Evolutionary conservation across 2,113 vertebrate species (phyloP).

Genomic region (Hepsetus odoe): DNA sequence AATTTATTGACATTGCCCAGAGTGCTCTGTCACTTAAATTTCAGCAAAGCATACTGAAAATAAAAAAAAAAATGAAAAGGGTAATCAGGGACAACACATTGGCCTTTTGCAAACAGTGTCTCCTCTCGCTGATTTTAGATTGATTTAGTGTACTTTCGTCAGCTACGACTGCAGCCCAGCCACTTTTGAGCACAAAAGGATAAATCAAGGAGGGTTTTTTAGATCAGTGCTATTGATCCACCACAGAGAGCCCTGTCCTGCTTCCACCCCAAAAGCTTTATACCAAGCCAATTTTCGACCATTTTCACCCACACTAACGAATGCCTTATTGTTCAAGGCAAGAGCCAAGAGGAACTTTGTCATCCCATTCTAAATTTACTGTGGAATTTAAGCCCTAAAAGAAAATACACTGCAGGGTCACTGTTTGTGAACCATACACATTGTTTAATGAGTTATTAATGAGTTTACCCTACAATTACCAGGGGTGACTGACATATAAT

Average conservation of each 20-base stretch:
- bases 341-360: not conserved
- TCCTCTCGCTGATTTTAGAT: constrained; percentile 28
- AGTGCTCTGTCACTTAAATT: constrained; percentile 20
- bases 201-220: constrained; percentile 34
- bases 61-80: constrained; percentile 11
- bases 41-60: constrained; percentile 21
- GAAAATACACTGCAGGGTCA: too few relatives aligned
- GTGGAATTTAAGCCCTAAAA: not conserved
- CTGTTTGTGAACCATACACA: too few relatives aligned
- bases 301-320: not conserved
- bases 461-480: too few relatives aligned
- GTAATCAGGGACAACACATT: not conserved
- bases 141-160: constrained; percentile 18
- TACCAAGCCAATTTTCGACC: not conserved
- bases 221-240: constrained; percentile 19
- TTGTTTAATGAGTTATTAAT: too few relatives aligned
- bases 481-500: too few relatives aligned
- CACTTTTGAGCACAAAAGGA: constrained; percentile 31
- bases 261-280: not conserved
- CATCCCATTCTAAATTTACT: not conserved
- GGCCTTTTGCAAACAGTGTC: constrained; percentile 15
- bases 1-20: constrained; percentile 28
- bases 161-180: constrained; percentile 7
- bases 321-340: not conserved
- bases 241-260: not conserved